phyloP scores from a whole-genome alignment of 2,888 invertebrate species.

The Salpingus planirostris region DNA sequence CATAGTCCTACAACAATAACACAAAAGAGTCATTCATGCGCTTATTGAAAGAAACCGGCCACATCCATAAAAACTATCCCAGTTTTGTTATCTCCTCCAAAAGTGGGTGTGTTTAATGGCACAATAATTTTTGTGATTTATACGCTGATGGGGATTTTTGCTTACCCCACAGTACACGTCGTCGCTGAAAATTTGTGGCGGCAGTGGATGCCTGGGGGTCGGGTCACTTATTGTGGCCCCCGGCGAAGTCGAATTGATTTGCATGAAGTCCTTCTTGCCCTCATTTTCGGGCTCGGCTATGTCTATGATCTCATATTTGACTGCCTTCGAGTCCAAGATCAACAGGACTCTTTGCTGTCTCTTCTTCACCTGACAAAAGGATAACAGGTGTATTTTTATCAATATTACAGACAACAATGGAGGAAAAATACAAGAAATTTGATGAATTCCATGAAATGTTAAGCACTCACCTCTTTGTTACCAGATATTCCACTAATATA shows the following conservation, averaged over 20 bases:
- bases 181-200: slow-evolving; percentile 92
- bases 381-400: slow-evolving; percentile 15
- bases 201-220: slow-evolving; percentile 69
- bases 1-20: slow-evolving; percentile 70
- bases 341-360: slow-evolving; percentile 88
- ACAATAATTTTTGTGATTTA: too few species aligned
- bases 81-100: too few species aligned
- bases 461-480: slow-evolving; percentile 76
- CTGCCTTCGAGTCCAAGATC: slow-evolving; percentile 86
- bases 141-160: too few species aligned
- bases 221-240: slow-evolving; percentile 66
- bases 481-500: slow-evolving; percentile 89
- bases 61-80: too few species aligned
- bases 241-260: slow-evolving; percentile 69
- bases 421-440: slow-evolving; percentile 3
- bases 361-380: slow-evolving; percentile 73
- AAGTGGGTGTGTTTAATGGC: too few species aligned
- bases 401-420: slow-evolving; percentile 4
- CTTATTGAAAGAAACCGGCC: too few species aligned
- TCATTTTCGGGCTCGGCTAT: slow-evolving; percentile 91
- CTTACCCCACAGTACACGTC: slow-evolving; percentile 87
- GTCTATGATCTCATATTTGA: slow-evolving; percentile 85
- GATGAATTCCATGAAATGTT: slow-evolving; percentile 4
- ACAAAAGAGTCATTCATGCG: too few species aligned
- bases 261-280: slow-evolving; percentile 84